Base-by-base conservation (phyloP, 2,888 invertebrate genomes). In the Patella caerulea region DNA sequence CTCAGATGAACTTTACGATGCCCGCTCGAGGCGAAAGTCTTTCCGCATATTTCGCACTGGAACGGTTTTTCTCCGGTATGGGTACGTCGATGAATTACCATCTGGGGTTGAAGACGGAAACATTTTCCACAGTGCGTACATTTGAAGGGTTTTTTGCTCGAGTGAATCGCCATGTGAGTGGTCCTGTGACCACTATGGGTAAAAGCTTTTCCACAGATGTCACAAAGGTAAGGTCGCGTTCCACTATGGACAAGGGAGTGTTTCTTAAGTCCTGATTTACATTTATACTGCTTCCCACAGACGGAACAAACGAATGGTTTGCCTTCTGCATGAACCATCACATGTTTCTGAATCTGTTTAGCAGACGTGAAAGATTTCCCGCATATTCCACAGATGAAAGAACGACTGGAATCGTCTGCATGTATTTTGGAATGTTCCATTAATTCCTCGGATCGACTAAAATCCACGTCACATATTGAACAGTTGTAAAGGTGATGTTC, bases 1-100 rank as follows among this genome's bases (percentile, higher is more conserved):
- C 79, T 74, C 14, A 73, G 76, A 11, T 83, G 83, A 15, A 71
- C 73, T 4, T 76, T 70, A 72, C 76, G 72, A 59, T 71, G 72
- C 11, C 74, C 76, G 2, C 71, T 73, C 17, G 73, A 72, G 24
- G 77, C 24, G 72, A 77, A 79, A 15, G 71, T 59, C 19, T 73
- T 74, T 1, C 77, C 77, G 71, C 79, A 79, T 53, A 72, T 72
- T 56, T 72, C 76, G 69, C 79, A 79, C 56, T 74, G 76, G 45
- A 71, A 71, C 11, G 77, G 74, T 52, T 56, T 52, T 54, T 72
- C 79, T 59, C 69, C 72, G 9, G 45, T 45, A 45, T 45, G 45
- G 9, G 7, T 45, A 45, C 45, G 45, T 7, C 9, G 45, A 45
- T 45, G 45, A 45, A 45, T 45, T 45, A 45, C 45, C 45, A 45